Evolutionary conservation across 2,797 vertebrate species (phyloP).

Genomic region (Acridotheres tristis): DNA sequence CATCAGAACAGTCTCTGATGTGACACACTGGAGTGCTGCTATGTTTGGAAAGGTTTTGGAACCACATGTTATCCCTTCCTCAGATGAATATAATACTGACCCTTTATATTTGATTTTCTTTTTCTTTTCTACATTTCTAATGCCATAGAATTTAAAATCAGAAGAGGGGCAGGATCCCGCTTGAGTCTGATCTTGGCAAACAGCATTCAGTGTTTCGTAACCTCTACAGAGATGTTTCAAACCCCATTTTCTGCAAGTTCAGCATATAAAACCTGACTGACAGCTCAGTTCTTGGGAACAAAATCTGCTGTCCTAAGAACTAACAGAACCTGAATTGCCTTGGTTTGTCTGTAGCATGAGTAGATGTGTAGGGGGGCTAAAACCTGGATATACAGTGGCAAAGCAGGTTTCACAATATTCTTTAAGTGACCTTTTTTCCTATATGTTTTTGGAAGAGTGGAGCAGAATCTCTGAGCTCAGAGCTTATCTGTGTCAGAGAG

Average conservation of each 20-base stretch:
- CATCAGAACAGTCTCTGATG: neutral
- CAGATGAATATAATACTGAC: neutral
- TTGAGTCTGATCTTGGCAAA: neutral
- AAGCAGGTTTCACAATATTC: neutral
- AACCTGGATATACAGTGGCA: neutral
- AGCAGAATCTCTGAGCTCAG: neutral
- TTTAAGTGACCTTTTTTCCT: neutral
- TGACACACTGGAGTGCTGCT: neutral
- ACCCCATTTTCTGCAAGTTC: neutral
- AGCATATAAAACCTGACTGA: neutral
- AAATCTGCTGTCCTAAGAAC: neutral
- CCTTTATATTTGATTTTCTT: accelerated
- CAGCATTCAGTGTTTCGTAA: neutral
- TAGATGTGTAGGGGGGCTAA: neutral
- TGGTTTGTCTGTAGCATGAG: neutral
- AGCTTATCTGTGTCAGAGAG: neutral
- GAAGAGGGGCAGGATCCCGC: neutral
- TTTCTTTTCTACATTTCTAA: neutral
- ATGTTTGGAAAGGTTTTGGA: neutral
- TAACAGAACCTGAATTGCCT: neutral
- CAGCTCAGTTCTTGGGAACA: neutral
- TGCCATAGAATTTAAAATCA: neutral
- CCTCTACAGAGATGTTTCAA: neutral
- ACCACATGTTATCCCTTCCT: neutral
- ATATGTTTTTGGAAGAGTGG: neutral